phyloP scores from a whole-genome alignment of 2,797 vertebrate species.

The Lepus townsendii region DNA sequence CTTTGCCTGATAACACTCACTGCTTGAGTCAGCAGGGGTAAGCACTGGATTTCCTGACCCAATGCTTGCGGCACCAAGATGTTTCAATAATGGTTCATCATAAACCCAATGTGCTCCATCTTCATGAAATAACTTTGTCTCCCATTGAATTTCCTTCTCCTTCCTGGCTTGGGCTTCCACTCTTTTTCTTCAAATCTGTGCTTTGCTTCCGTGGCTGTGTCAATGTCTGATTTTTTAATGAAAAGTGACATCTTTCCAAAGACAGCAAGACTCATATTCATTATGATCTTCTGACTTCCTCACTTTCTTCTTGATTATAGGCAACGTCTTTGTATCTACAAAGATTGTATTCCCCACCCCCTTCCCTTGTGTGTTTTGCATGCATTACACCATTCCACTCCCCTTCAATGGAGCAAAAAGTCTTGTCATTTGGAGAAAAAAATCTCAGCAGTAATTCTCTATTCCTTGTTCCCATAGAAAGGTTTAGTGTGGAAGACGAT shows the following conservation, averaged over 20 bases:
- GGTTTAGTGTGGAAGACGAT: constrained; percentile 99
- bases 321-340: constrained; percentile 98
- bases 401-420: constrained; percentile 97
- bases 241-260: constrained; percentile 98
- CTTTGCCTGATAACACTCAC: constrained; percentile 77
- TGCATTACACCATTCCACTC: constrained; percentile 99
- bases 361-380: constrained; percentile 93
- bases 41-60: constrained; percentile 73
- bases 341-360: constrained; percentile 98
- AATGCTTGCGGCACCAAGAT: constrained; percentile 93
- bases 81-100: constrained; percentile 97
- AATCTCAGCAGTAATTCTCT: constrained; percentile 98
- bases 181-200: constrained; percentile 96
- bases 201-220: constrained; percentile 97
- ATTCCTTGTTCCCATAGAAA: constrained; percentile 99
- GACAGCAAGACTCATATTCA: constrained; percentile 95
- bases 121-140: constrained; percentile 98
- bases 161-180: constrained; percentile 98
- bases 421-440: constrained; percentile 99
- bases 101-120: constrained; percentile 99
- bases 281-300: constrained; percentile 98
- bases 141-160: constrained; percentile 97
- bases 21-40: constrained; percentile 76
- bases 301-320: constrained; percentile 98
- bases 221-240: constrained; percentile 97